phyloP scores from a whole-genome alignment of 2,888 invertebrate species.

The Acrocyrtus sp. region DNA sequence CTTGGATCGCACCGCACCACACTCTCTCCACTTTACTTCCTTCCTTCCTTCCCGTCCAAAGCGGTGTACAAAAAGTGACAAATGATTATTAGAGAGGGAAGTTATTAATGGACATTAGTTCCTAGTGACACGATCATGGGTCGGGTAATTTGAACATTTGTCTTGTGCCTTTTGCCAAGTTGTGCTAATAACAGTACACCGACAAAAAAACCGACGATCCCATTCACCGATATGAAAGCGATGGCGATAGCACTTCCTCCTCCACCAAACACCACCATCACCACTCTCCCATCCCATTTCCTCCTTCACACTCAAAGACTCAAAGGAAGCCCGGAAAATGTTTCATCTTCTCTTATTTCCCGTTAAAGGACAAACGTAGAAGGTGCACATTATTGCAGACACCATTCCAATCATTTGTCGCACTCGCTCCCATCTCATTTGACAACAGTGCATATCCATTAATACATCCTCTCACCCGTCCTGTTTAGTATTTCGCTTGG shows the following conservation, averaged over 20 bases:
- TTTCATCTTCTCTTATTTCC: slow-evolving; percentile 1
- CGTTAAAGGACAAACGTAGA: background rate
- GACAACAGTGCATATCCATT: slow-evolving; percentile 27
- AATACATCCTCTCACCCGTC: slow-evolving; percentile 9
- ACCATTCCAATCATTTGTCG: slow-evolving; percentile 50
- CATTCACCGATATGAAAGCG: too few species aligned
- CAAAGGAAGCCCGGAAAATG: background rate
- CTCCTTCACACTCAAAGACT: background rate
- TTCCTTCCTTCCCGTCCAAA: too few species aligned
- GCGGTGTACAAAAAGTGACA: too few species aligned
- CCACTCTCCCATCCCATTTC: background rate
- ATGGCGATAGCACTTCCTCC: too few species aligned
- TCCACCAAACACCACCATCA: too few species aligned
- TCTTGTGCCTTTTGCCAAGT: slow-evolving; percentile 48
- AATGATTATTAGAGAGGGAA: slow-evolving; percentile 52
- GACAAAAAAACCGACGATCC: too few species aligned
- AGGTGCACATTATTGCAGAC: too few species aligned
- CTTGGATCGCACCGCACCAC: too few species aligned
- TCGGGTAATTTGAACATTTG: slow-evolving; percentile 54
- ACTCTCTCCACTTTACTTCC: too few species aligned
- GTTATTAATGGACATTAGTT: slow-evolving; percentile 57
- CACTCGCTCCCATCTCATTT: slow-evolving; percentile 34
- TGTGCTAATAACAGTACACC: too few species aligned
- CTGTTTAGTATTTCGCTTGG: slow-evolving; percentile 17
- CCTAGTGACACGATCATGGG: slow-evolving; percentile 53